Conservation (phyloP, 2,797 vertebrate species). For the Sebastes oblongus region DNA sequence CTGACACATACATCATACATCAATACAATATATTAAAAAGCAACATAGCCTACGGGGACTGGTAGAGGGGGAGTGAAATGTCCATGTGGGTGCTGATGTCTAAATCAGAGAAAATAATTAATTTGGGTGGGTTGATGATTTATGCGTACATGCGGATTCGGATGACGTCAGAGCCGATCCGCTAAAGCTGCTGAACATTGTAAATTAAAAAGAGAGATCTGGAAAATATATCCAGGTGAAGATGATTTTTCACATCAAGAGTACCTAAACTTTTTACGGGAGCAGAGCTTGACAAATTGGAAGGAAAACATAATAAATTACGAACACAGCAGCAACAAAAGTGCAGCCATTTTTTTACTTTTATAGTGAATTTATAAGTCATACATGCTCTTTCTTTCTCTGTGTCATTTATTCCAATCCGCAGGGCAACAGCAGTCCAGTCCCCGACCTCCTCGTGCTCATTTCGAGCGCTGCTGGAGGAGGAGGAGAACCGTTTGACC, state of each 20-base stretch:
- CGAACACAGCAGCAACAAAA: not conserved
- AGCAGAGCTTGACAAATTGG: not conserved
- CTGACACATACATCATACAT: no score
- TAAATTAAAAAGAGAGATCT: not conserved
- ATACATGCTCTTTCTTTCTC: not conserved
- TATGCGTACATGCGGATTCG: not conserved
- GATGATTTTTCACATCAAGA: not conserved
- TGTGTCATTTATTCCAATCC: not conserved
- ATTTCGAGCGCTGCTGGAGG: constrained; percentile 88
- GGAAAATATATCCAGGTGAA: not conserved
- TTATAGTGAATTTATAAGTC: not conserved
- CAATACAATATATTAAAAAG: not conserved
- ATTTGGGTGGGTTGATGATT: not conserved
- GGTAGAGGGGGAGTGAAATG: not conserved
- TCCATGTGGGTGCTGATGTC: not conserved
- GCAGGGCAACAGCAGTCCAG: constrained; percentile 85
- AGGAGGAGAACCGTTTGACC: constrained; percentile 84
- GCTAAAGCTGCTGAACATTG: not conserved
- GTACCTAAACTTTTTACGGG: not conserved
- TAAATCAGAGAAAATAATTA: not conserved
- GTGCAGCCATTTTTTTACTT: not conserved
- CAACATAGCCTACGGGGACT: not conserved
- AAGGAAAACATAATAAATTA: not conserved
- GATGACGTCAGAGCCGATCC: no score
- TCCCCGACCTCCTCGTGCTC: constrained; percentile 84